Percentiles rank a stretch among this genome's conserved stretches.
These are phyloP conservation scores for Xiphophorus hellerii DNA, from an alignment of 2,113 vertebrate genomes.

Conservation along the genomic window DNA sequence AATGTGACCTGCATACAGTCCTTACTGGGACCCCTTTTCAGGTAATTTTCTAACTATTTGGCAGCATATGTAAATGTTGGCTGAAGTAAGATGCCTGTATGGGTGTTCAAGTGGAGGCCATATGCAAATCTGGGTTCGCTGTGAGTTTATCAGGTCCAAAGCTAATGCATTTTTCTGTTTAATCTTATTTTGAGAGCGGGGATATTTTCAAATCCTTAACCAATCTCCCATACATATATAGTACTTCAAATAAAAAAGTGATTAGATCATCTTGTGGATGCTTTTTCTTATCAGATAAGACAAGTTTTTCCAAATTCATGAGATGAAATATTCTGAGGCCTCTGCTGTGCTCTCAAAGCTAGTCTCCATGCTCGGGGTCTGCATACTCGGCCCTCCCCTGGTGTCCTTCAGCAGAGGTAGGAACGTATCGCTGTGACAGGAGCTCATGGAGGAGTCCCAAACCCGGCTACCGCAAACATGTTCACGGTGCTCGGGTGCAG, in stretches of 20 bases:
- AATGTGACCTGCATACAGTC: too few relatives aligned
- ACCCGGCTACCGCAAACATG: slow-evolving; percentile 54
- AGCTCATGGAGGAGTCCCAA: slow-evolving; percentile 74
- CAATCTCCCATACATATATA: slow-evolving; percentile 3
- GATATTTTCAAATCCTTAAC: background rate
- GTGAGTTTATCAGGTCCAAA: slow-evolving; percentile 44
- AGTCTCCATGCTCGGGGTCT: slow-evolving; percentile 53
- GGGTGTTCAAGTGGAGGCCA: background rate
- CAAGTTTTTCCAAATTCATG: slow-evolving; percentile 23
- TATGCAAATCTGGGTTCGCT: background rate
- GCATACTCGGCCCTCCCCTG: slow-evolving; percentile 81
- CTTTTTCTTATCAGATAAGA: background rate
- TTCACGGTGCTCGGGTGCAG: slow-evolving; percentile 9
- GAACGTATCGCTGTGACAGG: slow-evolving; percentile 87
- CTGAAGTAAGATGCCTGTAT: too few relatives aligned
- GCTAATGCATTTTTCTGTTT: slow-evolving; percentile 32
- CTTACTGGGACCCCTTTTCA: too few relatives aligned
- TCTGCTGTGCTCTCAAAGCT: slow-evolving; percentile 68
- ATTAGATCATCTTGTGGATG: background rate
- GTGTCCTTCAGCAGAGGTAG: slow-evolving; percentile 86
- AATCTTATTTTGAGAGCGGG: slow-evolving; percentile 5
- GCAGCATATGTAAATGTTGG: too few relatives aligned
- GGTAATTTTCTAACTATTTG: too few relatives aligned
- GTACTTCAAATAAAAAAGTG: background rate
- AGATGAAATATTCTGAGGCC: slow-evolving; percentile 49